Evolutionary conservation across 2,113 vertebrate genomes (phyloP), one percentile per base, ranked within the genome.

Genomic region (Todiramphus saurophagus): DNA sequence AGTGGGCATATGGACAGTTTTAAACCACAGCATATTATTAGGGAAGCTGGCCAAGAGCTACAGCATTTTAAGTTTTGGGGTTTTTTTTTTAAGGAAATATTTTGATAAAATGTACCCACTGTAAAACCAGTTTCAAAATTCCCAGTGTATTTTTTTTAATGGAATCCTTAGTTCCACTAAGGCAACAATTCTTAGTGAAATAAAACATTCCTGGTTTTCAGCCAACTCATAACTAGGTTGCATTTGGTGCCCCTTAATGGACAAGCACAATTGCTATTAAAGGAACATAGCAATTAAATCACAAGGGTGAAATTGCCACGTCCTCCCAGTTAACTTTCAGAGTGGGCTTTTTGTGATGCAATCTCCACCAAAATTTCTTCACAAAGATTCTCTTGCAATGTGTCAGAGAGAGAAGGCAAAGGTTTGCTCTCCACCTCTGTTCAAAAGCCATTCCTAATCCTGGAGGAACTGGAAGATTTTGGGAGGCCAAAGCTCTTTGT

Each of bases 301-400:
- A 64, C 76, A 33, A 41, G 48, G 64, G 30, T 18, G 67, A 78
- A 86, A 92, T 89, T 90, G 44, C 91, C 69, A 79, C 66, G 89
- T 81, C 60, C 56, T 94, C 83, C 35, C 17, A 72, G 28, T 23
- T 76, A 35, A 56, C 48, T 86, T 87, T 48, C 76, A 41, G 69
- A 94, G 30, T 73, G 80, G 43, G 41, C 35, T 93, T 79, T 92
- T 33, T 79, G 70, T 92, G 80, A 72, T 86, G 83, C 55, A 94
- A 92, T 16, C 58, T 58, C 53, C 73, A 87, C 15, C 41, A 87
- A 84, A 72, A 90, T 95, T 89, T 96, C 94, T 87, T 91, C 74
- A 91, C 2, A 0, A 81, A 84, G 51, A 92, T 92, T 86, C 17
- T 67, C 64, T 55, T 48, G 35, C 43, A 68, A 10, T 37, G 66